Evolutionary conservation across 2,888 invertebrate species (phyloP), one percentile per base, ranked within the genome.

Genomic region (Antheraea yamamai): DNA sequence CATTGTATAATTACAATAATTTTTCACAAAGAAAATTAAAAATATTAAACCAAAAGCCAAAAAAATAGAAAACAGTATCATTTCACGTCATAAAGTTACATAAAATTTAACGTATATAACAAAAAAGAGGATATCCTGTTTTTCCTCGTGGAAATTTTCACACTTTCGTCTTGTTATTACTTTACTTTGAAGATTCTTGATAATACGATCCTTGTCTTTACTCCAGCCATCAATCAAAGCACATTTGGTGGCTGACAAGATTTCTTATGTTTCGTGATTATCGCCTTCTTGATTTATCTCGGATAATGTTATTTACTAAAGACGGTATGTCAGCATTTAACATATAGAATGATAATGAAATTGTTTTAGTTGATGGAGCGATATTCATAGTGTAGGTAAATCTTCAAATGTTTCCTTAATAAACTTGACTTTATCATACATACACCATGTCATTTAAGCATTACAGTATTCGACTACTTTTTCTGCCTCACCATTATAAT

Each of bases 191-290:
- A 61, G 74, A 39, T 72, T 30, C 20, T 30, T 72, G 26, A 72
- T 74, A 76, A 75, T 77, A 75, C 68, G 55, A 70, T 75, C 68
- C 78, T 75, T 76, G 72, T 73, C 52, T 76, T 66, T 58, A 72
- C 76, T 80, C 77, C 76, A 70, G 74, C 72, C 77, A 82, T 82
- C 83, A 77, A 82, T 82, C 82, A 82, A 79, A 77, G 61, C 70
- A 70, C 70, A 39, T 70, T 70, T 70, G 70, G 35, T 70, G 2
- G 35, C 70, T 70, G 39, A 70, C 70, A 70, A 75, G 78, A 81
- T 78, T 55, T 72, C 75, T 75, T 75, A 72, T 51, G 72, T 72
- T 72, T 64, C n/a, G 72, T 30, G 64, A 66, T 66, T 30, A 75
- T 72, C 20, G 18, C 58, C 23, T 55, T 76, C 73, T 74, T 74